These are phyloP conservation scores for Nymphalis io DNA, from an alignment of 1,140 invertebrate genomes.

Conservation along the genomic window DNA sequence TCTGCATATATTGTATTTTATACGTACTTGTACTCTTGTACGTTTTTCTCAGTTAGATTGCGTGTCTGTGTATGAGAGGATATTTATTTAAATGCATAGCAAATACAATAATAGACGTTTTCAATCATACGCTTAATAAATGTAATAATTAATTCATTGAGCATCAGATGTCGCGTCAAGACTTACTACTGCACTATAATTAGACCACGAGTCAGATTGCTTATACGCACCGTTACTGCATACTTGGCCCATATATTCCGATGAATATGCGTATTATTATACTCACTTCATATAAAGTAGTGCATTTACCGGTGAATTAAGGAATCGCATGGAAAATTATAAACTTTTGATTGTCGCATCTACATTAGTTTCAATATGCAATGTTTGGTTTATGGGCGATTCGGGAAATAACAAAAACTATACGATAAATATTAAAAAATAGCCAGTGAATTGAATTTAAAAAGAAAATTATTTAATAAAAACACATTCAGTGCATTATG, in stretches of 20 bases:
- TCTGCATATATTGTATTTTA: slow-evolving; percentile 17
- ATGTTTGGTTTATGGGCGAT: too few species aligned
- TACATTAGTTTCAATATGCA: not conserved
- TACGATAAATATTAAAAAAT: too few species aligned
- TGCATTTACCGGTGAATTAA: slow-evolving; percentile 7
- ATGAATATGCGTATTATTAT: slow-evolving; percentile 38
- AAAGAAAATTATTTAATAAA: too few species aligned
- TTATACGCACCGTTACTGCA: slow-evolving; percentile 56
- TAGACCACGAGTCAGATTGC: slow-evolving; percentile 63
- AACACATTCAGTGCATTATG: too few species aligned
- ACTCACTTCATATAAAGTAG: slow-evolving; percentile 16
- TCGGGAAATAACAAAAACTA: too few species aligned
- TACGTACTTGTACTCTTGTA: too few species aligned
- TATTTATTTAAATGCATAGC: slow-evolving; percentile 2
- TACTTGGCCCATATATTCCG: slow-evolving; percentile 65
- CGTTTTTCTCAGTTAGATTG: not conserved
- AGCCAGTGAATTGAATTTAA: too few species aligned
- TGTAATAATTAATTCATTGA: slow-evolving; percentile 58
- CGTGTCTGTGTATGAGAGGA: not conserved
- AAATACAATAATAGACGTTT: not conserved
- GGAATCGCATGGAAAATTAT: not conserved
- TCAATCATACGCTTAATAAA: slow-evolving; percentile 22
- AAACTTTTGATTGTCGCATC: not conserved
- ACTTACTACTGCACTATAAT: slow-evolving; percentile 56
- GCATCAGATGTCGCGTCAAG: slow-evolving; percentile 53